Evolutionary conservation across 2,797 vertebrate genomes (phyloP).

Genomic region (Thripadectes ignobilis): DNA sequence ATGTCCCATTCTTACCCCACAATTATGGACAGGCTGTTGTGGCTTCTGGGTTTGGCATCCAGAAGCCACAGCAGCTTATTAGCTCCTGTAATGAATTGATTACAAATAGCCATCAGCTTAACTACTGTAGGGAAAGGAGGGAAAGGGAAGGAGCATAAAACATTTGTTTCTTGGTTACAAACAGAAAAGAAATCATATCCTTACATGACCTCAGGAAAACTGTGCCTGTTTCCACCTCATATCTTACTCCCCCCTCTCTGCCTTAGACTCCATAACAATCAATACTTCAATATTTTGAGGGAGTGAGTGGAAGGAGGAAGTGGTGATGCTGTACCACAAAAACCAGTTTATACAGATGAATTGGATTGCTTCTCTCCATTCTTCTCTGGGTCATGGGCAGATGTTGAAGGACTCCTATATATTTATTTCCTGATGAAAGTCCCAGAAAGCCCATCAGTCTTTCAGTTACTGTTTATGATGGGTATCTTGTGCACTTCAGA

Average conservation of each 20-base stretch:
- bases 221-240: not conserved
- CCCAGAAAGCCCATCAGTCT: constrained; percentile 12
- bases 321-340: not conserved
- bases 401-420: not conserved
- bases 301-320: not conserved
- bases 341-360: not conserved
- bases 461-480: constrained; percentile 29
- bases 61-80: not conserved
- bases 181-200: not conserved
- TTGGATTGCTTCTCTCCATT: not conserved
- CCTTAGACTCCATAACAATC: not conserved
- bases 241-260: not conserved
- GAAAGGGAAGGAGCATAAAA: not conserved
- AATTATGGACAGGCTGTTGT: not conserved
- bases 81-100: not conserved
- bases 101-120: not conserved
- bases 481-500: constrained; percentile 25
- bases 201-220: not conserved
- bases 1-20: not conserved
- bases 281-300: not conserved
- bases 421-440: constrained; percentile 36
- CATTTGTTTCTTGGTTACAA: not conserved
- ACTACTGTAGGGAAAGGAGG: not conserved
- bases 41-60: not conserved
- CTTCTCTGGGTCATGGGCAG: not conserved